Percentiles rank a stretch among this genome's conserved stretches.
Conservation (phyloP, 2,797 vertebrate species). For the Brotogeris chrysoptera region DNA sequence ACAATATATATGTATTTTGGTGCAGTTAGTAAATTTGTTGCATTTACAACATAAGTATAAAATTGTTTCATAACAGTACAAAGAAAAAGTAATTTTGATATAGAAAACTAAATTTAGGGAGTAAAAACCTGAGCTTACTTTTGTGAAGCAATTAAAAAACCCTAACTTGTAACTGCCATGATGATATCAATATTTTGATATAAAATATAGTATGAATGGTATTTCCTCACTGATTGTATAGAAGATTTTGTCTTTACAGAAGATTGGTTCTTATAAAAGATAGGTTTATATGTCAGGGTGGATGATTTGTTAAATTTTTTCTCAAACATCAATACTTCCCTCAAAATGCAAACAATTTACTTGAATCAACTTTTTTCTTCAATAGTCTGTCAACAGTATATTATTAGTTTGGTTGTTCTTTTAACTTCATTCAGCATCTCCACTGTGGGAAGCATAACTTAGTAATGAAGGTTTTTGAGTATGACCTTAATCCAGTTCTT, state of each 20-base stretch:
- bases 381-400: not conserved
- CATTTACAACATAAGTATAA: not conserved
- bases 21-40: not conserved
- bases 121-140: not conserved
- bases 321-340: not conserved
- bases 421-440: not conserved
- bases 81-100: not conserved
- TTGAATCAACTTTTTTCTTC: not conserved
- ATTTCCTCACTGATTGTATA: not conserved
- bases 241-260: not conserved
- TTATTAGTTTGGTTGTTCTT: not conserved
- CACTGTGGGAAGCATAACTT: not conserved
- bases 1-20: not conserved
- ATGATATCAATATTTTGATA: not conserved
- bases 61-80: not conserved
- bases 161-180: not conserved
- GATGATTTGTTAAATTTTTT: not conserved
- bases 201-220: not conserved
- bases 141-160: not conserved
- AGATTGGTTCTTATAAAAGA: not conserved
- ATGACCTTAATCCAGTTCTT: not conserved
- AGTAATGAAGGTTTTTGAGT: not conserved
- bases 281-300: fast-evolving
- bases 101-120: not conserved
- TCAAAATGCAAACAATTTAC: not conserved